Conservation (phyloP, 2,797 vertebrate species). For the Phoxinus dragarum region DNA sequence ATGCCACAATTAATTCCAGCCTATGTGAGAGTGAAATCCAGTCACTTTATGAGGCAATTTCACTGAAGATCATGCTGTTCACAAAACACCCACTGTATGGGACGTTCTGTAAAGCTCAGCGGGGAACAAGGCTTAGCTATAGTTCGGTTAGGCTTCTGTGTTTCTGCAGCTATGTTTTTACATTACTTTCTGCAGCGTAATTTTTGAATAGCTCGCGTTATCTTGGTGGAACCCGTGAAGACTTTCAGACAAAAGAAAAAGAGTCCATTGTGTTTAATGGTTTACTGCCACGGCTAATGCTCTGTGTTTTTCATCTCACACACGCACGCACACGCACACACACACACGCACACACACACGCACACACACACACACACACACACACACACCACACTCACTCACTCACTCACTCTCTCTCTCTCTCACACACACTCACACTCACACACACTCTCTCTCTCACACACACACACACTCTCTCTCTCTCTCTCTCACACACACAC, state of each 20-base stretch:
- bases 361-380: neutral
- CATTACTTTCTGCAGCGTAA: neutral
- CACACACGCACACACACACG: constrained; percentile 12
- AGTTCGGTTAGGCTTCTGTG: constrained; percentile 10
- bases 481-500: too few species aligned
- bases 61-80: neutral
- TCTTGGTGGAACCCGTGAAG: constrained; percentile 22
- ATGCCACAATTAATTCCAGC: neutral
- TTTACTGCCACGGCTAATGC: neutral
- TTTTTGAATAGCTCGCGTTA: neutral
- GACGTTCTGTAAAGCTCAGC: neutral
- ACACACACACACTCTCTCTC: too few species aligned
- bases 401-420: too few species aligned
- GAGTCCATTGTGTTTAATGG: constrained; percentile 31
- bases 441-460: too few species aligned
- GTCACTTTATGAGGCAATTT: neutral
- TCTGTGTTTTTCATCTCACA: constrained; percentile 26
- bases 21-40: neutral
- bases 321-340: constrained; percentile 65
- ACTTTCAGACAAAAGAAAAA: constrained; percentile 21
- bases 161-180: neutral
- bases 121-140: neutral
- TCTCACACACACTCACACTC: too few species aligned
- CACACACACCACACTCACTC: constrained; percentile 56
- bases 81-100: neutral